These are phyloP conservation scores for Campylorhamphus procurvoides DNA, from an alignment of 2,113 vertebrate species.

Conservation along the genomic window DNA sequence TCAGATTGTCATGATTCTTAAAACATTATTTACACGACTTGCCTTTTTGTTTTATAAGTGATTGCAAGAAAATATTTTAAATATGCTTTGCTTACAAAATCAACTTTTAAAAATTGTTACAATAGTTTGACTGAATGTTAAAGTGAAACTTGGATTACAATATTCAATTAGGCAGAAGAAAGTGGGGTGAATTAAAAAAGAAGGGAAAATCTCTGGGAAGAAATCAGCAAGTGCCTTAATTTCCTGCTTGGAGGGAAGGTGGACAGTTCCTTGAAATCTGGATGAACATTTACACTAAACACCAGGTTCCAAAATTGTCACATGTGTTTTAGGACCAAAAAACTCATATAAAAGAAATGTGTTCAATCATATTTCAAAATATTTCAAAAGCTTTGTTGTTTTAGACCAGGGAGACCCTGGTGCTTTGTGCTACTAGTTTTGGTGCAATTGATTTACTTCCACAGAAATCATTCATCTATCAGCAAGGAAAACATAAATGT, in stretches of 20 bases:
- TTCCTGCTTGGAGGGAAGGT: neutral
- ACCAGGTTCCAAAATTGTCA: neutral
- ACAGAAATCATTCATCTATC: constrained; percentile 72
- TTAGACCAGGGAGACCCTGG: constrained; percentile 14
- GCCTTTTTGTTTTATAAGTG: neutral
- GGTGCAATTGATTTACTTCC: constrained; percentile 72
- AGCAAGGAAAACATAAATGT: constrained; percentile 75
- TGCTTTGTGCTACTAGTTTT: constrained; percentile 55
- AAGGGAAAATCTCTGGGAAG: neutral
- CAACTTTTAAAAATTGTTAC: neutral
- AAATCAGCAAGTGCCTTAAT: neutral
- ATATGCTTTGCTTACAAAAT: neutral
- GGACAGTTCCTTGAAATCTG: neutral
- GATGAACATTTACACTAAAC: neutral
- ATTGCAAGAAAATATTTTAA: neutral
- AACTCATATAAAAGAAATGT: neutral
- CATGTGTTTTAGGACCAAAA: neutral
- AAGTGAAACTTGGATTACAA: neutral
- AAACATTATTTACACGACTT: neutral
- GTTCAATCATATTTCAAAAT: constrained; percentile 43
- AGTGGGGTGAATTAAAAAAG: neutral
- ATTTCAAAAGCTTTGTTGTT: constrained; percentile 45
- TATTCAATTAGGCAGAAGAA: neutral
- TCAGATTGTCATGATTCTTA: neutral
- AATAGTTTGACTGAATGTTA: neutral